Conservation (phyloP, 2,797 vertebrate species). For the Margarornis squamiger region DNA sequence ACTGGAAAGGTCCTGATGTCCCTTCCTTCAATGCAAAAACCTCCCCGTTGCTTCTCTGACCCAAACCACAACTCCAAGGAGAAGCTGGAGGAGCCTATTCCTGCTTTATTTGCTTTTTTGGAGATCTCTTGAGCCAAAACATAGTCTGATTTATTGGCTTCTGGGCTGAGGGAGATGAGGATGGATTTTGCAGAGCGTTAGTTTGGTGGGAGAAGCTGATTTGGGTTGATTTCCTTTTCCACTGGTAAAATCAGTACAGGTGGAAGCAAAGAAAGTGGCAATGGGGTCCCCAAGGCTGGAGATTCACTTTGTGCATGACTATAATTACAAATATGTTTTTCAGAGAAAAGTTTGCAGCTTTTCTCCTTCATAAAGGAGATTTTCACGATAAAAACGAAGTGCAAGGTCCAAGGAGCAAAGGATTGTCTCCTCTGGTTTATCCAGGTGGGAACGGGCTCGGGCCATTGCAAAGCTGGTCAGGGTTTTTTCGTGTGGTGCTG, state of each 20-base stretch:
- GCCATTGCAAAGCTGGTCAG: not conserved
- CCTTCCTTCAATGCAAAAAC: not conserved
- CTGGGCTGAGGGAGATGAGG: not conserved
- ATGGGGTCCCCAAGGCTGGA: not conserved
- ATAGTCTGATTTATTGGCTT: accelerated
- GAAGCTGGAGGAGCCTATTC: not conserved
- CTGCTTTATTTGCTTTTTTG: not conserved
- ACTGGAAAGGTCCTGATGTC: not conserved
- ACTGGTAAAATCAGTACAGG: not conserved
- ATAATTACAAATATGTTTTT: not conserved
- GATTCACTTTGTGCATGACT: not conserved
- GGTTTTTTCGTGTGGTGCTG: not conserved
- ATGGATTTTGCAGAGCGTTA: not conserved
- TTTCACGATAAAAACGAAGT: not conserved
- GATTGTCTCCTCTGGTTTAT: not conserved
- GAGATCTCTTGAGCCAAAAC: not conserved
- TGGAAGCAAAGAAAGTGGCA: not conserved
- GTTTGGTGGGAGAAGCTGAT: not conserved
- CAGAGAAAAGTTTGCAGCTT: not conserved
- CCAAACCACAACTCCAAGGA: not conserved
- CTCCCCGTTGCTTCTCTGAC: not conserved
- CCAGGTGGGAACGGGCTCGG: not conserved
- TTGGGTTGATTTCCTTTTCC: not conserved
- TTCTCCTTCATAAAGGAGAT: not conserved
- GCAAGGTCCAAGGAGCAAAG: not conserved